Base-by-base conservation (phyloP, 2,113 vertebrate genomes). In the Ptilorrhoa leucosticta region DNA sequence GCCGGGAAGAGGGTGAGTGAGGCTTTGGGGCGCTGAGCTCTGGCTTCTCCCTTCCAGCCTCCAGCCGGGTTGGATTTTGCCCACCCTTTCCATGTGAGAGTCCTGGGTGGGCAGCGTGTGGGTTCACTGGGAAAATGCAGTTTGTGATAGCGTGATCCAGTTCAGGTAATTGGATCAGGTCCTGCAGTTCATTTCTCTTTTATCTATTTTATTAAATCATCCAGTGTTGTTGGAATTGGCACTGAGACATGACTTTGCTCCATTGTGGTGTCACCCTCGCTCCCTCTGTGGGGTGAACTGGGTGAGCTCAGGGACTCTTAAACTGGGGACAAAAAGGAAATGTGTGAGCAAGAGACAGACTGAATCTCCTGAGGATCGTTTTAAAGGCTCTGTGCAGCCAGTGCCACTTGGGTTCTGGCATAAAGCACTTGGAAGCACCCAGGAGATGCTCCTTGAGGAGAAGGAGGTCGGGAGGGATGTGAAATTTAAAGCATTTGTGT, bases 1-100 rank as follows among this genome's bases (percentile, higher is more conserved):
- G 90, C 97, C 0, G 99, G 99, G 20, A 99, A 99, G 82, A 99
- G 98, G 98, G 99, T 99, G 96, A 97, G 96, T 2, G 1, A 48
- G 23, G 3, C 2, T 2, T 30, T 31, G 54, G 39, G 26, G 2
- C 14, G 60, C n/a, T 53, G 44, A 26, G 64, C 56, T 56, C 37
- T 14, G 10, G 10, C 40, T n/a, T 33, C 7, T 53, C n/a, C 80
- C 63, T 35, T 26, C 76, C 1, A 2, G 2, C 47, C 33, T 28
- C 42, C 33, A 39, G 6, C 50, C 26, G 21, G 30, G 22, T 57
- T 64, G 60, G 14, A 4, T 19, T 82, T 16, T 61, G 16, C 18
- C 54, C 9, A 1, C 40, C n/a, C 40, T 60, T 40, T 12, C 7
- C 8, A 0, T 2, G 3, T 2, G 5, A 5, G 2, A 47, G 5